phyloP scores from a whole-genome alignment of 2,113 vertebrate genomes.

The Brachionichthys hirsutus region DNA sequence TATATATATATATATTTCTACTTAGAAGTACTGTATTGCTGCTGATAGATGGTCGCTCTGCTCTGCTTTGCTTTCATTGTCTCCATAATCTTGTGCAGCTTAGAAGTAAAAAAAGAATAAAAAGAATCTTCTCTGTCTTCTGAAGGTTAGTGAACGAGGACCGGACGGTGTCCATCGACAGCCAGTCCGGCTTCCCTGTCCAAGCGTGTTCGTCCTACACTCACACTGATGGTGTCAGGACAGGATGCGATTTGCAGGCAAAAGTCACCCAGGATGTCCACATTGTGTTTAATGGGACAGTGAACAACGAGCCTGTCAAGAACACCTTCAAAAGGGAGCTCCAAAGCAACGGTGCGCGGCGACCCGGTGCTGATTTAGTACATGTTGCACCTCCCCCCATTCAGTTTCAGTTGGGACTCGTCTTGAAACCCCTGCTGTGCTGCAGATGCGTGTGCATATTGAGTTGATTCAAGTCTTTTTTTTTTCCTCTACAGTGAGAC shows the following conservation, averaged over 20 bases:
- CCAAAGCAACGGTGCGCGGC: rapidly evolving
- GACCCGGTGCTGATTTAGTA: rapidly evolving
- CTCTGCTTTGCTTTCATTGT: no score
- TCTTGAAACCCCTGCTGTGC: neutral
- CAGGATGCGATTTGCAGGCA: slow-evolving; percentile 48
- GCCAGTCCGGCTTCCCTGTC: neutral
- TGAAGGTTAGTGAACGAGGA: rapidly evolving
- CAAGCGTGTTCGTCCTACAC: slow-evolving; percentile 21
- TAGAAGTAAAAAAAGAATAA: no score
- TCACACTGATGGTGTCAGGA: neutral
- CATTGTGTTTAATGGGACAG: slow-evolving; percentile 56
- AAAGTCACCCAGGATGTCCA: rapidly evolving
- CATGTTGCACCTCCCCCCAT: slow-evolving; percentile 18
- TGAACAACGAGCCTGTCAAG: neutral
- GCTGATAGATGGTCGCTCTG: no score
- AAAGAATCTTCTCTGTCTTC: slow-evolving; percentile 2
- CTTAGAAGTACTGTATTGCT: no score
- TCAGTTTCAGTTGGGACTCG: neutral
- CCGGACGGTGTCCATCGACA: no score
- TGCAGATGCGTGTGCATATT: neutral
- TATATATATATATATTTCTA: no score
- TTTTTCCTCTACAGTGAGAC: slow-evolving; percentile 35
- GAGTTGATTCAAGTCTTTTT: neutral
- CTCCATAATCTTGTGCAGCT: no score
- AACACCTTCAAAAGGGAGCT: neutral